Evolutionary conservation across 2,797 vertebrate species (phyloP).

Genomic region (Ceryle rudis): DNA sequence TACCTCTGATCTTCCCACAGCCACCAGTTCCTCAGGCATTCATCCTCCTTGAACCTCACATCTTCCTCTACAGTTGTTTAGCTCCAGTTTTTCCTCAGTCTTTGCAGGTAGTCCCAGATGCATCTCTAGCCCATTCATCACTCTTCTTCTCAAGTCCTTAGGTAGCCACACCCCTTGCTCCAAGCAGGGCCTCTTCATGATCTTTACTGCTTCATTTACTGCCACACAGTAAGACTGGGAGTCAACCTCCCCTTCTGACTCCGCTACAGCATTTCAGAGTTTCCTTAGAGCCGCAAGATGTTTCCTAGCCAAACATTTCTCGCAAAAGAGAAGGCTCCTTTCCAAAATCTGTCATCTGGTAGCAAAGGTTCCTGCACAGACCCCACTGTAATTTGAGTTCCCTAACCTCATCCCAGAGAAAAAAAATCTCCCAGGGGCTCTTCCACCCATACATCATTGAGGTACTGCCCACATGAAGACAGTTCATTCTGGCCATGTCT

Average conservation of each 20-base stretch:
- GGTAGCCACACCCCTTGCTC: not conserved
- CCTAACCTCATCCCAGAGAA: not conserved
- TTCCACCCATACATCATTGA: not conserved
- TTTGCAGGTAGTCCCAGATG: not conserved
- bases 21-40: rapidly evolving
- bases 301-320: not conserved
- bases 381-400: not conserved
- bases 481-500: not conserved
- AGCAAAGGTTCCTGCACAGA: not conserved
- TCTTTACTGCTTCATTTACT: not conserved
- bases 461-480: not conserved
- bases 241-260: not conserved
- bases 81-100: not conserved
- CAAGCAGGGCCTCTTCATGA: not conserved
- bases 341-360: not conserved
- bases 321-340: not conserved
- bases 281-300: not conserved
- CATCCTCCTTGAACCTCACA: not conserved
- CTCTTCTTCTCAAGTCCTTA: not conserved
- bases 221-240: not conserved
- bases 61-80: not conserved
- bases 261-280: not conserved
- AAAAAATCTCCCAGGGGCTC: not conserved
- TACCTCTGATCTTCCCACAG: not conserved
- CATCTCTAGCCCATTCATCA: not conserved